Evolutionary conservation across 1,140 invertebrate species (phyloP).

Genomic region (Leptoteleia sp.): DNA sequence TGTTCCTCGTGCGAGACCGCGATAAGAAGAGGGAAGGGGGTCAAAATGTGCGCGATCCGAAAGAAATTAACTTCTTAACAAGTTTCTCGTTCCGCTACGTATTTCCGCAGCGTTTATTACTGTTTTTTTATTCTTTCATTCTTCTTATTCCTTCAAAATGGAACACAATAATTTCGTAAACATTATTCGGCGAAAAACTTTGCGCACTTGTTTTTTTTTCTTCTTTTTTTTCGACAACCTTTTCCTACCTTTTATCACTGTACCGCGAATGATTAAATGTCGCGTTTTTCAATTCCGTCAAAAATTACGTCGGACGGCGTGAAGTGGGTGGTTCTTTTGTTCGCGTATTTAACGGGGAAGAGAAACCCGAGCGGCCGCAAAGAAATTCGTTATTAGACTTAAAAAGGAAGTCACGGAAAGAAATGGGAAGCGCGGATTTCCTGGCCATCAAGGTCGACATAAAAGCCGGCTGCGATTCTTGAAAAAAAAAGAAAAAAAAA

Average conservation of each 20-base stretch:
- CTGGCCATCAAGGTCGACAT: constrained; percentile 41
- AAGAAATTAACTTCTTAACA: too few species aligned
- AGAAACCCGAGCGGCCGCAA: not conserved
- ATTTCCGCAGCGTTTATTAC: too few species aligned
- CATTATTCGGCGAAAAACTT: too few species aligned
- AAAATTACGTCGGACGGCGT: constrained; percentile 3
- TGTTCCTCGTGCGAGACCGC: not conserved
- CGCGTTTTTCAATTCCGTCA: constrained; percentile 3
- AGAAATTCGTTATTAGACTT: constrained; percentile 25
- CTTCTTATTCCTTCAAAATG: too few species aligned
- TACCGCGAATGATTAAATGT: constrained; percentile 4
- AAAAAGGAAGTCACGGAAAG: constrained; percentile 18
- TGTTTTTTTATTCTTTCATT: too few species aligned
- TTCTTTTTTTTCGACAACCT: not conserved
- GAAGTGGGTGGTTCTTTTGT: not conserved
- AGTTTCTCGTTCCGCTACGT: too few species aligned
- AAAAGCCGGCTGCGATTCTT: constrained; percentile 41
- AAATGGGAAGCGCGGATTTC: constrained; percentile 10
- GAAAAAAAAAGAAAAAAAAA: too few species aligned
- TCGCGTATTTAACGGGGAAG: not conserved
- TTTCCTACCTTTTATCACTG: not conserved
- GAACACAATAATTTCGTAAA: too few species aligned
- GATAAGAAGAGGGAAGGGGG: too few species aligned
- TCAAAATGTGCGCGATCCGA: too few species aligned
- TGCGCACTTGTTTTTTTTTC: too few species aligned